Evolutionary conservation across 2,113 vertebrate species (phyloP).

Genomic region (Ptilorrhoa leucosticta): DNA sequence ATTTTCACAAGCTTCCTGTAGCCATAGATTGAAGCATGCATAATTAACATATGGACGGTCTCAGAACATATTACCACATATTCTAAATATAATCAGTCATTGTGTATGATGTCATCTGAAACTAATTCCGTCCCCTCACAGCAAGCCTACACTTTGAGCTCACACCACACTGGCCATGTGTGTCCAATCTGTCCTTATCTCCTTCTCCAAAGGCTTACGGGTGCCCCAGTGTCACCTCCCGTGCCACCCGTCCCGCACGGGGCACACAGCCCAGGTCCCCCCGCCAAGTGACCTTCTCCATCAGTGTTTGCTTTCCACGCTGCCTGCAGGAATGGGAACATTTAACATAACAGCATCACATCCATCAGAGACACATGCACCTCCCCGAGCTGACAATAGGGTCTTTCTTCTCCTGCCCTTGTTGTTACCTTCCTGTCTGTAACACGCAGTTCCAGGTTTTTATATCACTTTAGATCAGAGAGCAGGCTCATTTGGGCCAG

Average conservation of each 20-base stretch:
- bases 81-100: conserved; percentile 21
- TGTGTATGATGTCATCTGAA: neutral
- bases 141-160: neutral
- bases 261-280: neutral
- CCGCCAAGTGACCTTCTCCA: neutral
- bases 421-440: neutral
- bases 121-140: conserved; percentile 3
- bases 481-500: neutral
- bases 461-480: neutral
- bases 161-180: neutral
- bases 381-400: accelerated
- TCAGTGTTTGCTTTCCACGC: neutral
- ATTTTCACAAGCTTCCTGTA: neutral
- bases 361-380: no score
- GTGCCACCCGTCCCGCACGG: neutral
- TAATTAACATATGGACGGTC: neutral
- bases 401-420: neutral
- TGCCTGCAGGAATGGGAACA: neutral
- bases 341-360: neutral
- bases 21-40: neutral
- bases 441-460: accelerated
- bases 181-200: neutral
- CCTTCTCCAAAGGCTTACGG: neutral
- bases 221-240: neutral
- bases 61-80: neutral